Conservation (phyloP, 2,888 invertebrate genomes). For the Caenorhabditis japonica region DNA sequence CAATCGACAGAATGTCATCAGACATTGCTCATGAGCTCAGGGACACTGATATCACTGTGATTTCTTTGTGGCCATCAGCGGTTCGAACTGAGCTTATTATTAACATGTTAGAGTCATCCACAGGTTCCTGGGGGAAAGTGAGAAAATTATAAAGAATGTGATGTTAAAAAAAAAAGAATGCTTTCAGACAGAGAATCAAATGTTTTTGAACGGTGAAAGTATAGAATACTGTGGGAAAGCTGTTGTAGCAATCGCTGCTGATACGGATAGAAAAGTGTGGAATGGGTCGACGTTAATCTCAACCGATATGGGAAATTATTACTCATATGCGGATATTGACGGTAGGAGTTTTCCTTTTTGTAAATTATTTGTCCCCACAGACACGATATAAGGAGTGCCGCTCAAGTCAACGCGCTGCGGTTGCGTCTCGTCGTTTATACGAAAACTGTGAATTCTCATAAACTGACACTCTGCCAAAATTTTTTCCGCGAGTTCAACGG, state of each 20-base stretch:
- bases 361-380: no score
- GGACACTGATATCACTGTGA: slow-evolving; percentile 77
- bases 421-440: no score
- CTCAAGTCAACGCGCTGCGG: no score
- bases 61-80: slow-evolving; percentile 79
- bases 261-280: slow-evolving; percentile 26
- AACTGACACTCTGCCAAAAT: no score
- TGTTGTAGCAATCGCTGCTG: slow-evolving; percentile 42
- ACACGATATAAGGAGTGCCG: no score
- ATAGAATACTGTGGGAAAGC: slow-evolving; percentile 56
- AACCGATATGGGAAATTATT: slow-evolving; percentile 52
- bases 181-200: slow-evolving; percentile 52
- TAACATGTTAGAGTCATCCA: slow-evolving; percentile 32
- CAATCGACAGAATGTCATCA: slow-evolving; percentile 79
- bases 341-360: slow-evolving; percentile 22
- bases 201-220: slow-evolving; percentile 57
- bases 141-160: no score
- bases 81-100: slow-evolving; percentile 71
- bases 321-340: slow-evolving; percentile 49
- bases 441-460: no score
- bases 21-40: slow-evolving; percentile 79
- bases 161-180: no score
- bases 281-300: slow-evolving; percentile 49
- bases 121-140: slow-evolving; percentile 57
- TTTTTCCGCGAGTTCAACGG: no score